These are phyloP conservation scores for Allolobophora icterica DNA, from an alignment of 2,888 invertebrate species.

Conservation along the genomic window DNA sequence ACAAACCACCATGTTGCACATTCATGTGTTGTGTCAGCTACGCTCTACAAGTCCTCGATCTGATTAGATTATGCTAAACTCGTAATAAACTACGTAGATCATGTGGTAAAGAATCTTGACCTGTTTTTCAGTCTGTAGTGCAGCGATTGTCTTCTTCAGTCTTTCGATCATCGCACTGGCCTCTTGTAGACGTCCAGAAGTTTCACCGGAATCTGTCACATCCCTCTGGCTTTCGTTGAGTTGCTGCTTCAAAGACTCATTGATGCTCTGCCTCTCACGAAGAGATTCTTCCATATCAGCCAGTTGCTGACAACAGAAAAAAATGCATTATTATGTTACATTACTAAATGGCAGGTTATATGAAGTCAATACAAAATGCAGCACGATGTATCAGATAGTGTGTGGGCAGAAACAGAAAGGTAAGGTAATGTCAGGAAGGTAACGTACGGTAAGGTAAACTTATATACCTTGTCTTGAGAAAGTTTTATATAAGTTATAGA, in stretches of 20 bases:
- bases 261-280: conserved; percentile 52
- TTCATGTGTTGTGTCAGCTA: background rate
- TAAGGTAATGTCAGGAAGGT: background rate
- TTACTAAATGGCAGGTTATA: background rate
- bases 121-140: conserved; percentile 55
- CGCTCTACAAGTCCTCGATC: background rate
- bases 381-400: background rate
- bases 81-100: background rate
- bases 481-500: background rate
- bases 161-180: conserved; percentile 50
- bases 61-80: background rate
- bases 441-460: background rate
- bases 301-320: conserved; percentile 49
- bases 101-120: conserved; percentile 42
- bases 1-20: background rate
- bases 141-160: conserved; percentile 53
- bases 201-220: conserved; percentile 50
- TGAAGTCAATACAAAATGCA: background rate
- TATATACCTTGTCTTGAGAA: background rate
- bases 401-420: background rate
- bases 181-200: conserved; percentile 38
- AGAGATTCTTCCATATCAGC: conserved; percentile 55
- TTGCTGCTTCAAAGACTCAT: conserved; percentile 56
- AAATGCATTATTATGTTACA: background rate
- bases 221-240: conserved; percentile 54